Percentiles rank a stretch among this genome's conserved stretches.
Evolutionary conservation across 2,888 invertebrate species (phyloP).

Genomic region (Omphaloscelis lunosa): DNA sequence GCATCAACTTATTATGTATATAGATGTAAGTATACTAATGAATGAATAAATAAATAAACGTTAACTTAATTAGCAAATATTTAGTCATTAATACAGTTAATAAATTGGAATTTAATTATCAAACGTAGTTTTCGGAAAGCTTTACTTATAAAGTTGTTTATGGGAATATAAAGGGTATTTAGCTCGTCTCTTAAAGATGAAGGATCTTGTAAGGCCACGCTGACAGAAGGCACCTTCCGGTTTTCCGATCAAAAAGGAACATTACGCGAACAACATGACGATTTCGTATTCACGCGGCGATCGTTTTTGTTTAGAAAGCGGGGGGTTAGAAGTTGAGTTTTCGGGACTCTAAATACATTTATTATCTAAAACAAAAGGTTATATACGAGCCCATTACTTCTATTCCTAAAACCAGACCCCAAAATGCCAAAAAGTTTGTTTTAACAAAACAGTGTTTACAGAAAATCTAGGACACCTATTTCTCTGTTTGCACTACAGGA

Average conservation of each 20-base stretch:
- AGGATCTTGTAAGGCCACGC: not conserved
- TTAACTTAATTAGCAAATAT: not conserved
- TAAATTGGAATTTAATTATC: not conserved
- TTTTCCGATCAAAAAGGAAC: not conserved
- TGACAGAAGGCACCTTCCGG: not conserved
- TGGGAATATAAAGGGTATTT: not conserved
- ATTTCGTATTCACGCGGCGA: not conserved
- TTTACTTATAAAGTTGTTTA: not conserved
- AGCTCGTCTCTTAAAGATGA: not conserved
- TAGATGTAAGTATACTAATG: no score
- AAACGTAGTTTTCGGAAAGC: not conserved
- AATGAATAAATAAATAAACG: no score
- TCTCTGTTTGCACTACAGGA: conserved; percentile 11
- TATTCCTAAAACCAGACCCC: not conserved
- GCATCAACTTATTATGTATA: no score
- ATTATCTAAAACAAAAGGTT: not conserved
- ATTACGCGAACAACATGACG: no score
- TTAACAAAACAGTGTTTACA: conserved; percentile 7
- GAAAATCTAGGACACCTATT: conserved; percentile 35
- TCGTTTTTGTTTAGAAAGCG: not conserved
- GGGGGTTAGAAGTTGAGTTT: not conserved
- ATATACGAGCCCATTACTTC: not conserved
- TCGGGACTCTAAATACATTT: not conserved
- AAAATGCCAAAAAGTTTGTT: conserved; percentile 6
- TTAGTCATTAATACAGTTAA: not conserved